Evolutionary conservation across 2,113 vertebrate genomes (phyloP).

Genomic region (Petrocephalus zakoni): DNA sequence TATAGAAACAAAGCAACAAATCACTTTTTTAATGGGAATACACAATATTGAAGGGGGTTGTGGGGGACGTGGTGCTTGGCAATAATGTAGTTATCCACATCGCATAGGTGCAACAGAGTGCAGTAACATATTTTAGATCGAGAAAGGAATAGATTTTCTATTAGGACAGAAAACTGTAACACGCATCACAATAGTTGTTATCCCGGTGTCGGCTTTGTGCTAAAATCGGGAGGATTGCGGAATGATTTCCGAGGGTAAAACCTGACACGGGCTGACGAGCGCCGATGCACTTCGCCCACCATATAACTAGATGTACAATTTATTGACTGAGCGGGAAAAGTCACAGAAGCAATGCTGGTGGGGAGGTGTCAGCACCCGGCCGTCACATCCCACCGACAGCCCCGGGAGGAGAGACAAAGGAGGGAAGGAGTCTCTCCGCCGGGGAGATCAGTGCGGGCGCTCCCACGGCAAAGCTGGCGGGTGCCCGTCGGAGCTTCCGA

Average conservation of each 20-base stretch:
- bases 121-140: background rate
- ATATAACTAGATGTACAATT: slow-evolving; percentile 24
- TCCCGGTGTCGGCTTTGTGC: background rate
- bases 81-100: background rate
- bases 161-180: slow-evolving; percentile 29
- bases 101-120: background rate
- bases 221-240: background rate
- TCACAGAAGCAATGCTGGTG: slow-evolving; percentile 19
- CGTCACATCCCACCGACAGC: slow-evolving; percentile 21
- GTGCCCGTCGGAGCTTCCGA: background rate
- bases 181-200: slow-evolving; percentile 4
- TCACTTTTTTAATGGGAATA: background rate
- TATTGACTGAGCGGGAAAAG: slow-evolving; percentile 21
- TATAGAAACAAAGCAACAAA: background rate
- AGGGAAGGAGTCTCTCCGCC: background rate
- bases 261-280: slow-evolving; percentile 7
- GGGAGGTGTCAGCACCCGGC: slow-evolving; percentile 18
- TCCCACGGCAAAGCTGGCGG: background rate
- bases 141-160: slow-evolving; percentile 31
- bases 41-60: background rate
- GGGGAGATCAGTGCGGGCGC: slow-evolving; percentile 11
- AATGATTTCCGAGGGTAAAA: slow-evolving; percentile 10
- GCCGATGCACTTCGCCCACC: slow-evolving; percentile 14
- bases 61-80: background rate
- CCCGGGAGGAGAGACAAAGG: slow-evolving; percentile 16